Base-by-base conservation (phyloP, 2,113 vertebrate genomes). In the Pseudopodoces humilis region DNA sequence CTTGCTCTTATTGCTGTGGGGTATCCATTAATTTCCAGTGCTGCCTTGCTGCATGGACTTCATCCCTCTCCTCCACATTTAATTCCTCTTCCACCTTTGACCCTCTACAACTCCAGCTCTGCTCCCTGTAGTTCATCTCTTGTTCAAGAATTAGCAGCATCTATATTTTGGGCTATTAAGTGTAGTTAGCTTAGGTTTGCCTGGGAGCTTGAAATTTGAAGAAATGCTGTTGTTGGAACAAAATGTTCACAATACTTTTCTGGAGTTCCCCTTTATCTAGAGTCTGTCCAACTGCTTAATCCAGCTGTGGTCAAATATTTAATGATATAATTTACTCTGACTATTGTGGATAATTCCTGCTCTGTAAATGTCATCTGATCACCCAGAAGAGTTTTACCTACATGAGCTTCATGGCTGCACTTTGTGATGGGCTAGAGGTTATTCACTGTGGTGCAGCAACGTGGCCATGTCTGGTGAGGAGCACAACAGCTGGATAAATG, bases 181-280 rank as follows among this genome's bases (percentile, higher is more conserved):
- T 24, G 21, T 59, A 44, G 39, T 49, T 39, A 41, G 10, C 11
- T 90, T 43, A 67, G 56, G n/a, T 33, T 95, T 87, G 27, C 59
- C 62, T 90, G 75, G 35, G 82, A 90, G 52, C 39, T 90, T 63
- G 59, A 53, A 77, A 77, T 89, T 65, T 78, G 59, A 88, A 70
- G 27, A 86, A 86, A 88, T 63, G 33, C 33, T 70, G 33, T 27
- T 65, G 33, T 65, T 87, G 56, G 55, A 92, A 90, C 63, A 91
- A 80, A 83, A 91, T 70, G 72, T 92, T 94, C 60, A 59, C 2
- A 13, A 18, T 37, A 16, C 4, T 79, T 67, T 65, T 72, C 71
- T 90, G 90, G 90, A 96, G 64, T 77, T 93, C 63, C 90, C 90
- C 93, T 74, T 83, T 69, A 74, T 80, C 82, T 74, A 90, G 33